Percentiles rank a stretch among this genome's conserved stretches.
These are phyloP conservation scores for Lacerta viridis DNA, from an alignment of 2,797 vertebrate species.

Conservation along the genomic window DNA sequence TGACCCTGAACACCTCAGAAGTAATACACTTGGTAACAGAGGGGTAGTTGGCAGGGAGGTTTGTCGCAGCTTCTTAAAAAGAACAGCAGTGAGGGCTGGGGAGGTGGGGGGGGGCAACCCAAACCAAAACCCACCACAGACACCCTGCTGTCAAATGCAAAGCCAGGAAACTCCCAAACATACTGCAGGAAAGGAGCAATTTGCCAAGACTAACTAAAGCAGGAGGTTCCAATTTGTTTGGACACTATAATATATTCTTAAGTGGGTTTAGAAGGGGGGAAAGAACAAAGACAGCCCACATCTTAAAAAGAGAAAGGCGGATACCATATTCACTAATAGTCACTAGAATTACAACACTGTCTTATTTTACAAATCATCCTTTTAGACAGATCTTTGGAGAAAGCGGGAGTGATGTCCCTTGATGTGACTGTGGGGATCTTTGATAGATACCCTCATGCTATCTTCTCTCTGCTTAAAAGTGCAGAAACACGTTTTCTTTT, in stretches of 20 bases:
- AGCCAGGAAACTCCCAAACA: constrained; percentile 27
- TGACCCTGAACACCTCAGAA: too few species aligned
- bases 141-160: constrained; percentile 18
- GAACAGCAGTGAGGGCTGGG: background rate
- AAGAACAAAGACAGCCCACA: background rate
- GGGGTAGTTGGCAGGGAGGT: too few species aligned
- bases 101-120: too few species aligned
- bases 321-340: background rate
- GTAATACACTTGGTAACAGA: too few species aligned
- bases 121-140: constrained; percentile 13
- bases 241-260: constrained; percentile 26
- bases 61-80: background rate
- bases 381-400: background rate
- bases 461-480: background rate
- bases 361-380: background rate
- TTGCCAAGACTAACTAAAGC: constrained; percentile 37
- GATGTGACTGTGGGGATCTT: background rate
- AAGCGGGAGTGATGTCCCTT: background rate
- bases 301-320: background rate
- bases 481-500: background rate
- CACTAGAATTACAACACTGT: background rate
- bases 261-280: background rate
- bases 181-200: constrained; percentile 29
- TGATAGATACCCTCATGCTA: background rate
- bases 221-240: constrained; percentile 34